Evolutionary conservation across 1,140 invertebrate species (phyloP).

Genomic region (Micrasema longulum): DNA sequence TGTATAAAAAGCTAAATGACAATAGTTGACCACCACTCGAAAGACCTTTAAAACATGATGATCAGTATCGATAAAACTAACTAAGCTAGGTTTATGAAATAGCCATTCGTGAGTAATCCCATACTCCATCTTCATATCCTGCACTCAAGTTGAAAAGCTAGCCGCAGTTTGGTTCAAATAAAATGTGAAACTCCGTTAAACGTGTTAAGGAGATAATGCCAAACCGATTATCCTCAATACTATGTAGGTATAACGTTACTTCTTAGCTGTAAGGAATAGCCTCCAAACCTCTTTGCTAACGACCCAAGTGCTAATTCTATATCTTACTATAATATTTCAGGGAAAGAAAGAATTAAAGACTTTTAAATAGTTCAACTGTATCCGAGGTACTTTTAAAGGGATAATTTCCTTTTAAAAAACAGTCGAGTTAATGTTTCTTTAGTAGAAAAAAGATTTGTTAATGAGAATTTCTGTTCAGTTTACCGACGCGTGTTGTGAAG

Average conservation of each 20-base stretch:
- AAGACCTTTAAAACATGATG: too few species aligned
- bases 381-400: too few species aligned
- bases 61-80: neutral
- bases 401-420: too few species aligned
- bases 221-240: slow-evolving; percentile 17
- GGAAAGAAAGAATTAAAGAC: too few species aligned
- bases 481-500: neutral
- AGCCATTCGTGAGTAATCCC: slow-evolving; percentile 4
- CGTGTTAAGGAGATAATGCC: slow-evolving; percentile 13
- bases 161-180: slow-evolving; percentile 21
- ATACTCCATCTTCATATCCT: slow-evolving; percentile 24
- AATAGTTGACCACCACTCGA: too few species aligned
- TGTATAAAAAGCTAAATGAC: too few species aligned
- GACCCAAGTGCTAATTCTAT: too few species aligned
- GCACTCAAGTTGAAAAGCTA: neutral
- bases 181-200: slow-evolving; percentile 21
- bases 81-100: too few species aligned
- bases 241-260: neutral
- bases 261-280: neutral
- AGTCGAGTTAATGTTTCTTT: slow-evolving; percentile 8
- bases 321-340: too few species aligned
- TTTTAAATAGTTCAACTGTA: too few species aligned
- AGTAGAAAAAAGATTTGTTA: slow-evolving; percentile 9
- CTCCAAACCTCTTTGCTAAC: neutral
- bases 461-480: slow-evolving; percentile 21